Evolutionary conservation across 2,113 vertebrate species (phyloP), one percentile per base, ranked within the genome.

Genomic region (Hypocryptadius cinnamomeus): DNA sequence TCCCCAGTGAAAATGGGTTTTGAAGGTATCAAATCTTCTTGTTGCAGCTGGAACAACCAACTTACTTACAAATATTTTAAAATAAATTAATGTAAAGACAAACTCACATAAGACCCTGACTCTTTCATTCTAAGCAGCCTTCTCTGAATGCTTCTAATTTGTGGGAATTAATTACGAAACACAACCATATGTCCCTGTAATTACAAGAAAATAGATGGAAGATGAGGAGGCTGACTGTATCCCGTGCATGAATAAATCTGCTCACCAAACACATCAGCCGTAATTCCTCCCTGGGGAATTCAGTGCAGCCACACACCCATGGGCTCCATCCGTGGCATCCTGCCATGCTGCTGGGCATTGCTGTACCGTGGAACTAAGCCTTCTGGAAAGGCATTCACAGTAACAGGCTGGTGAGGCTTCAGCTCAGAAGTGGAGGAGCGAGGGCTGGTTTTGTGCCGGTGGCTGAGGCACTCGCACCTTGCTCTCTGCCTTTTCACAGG

Each of bases 111-210:
- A 84, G 33, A 77, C n/a, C 24, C 47, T 51, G 65, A 79, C 71
- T 81, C 64, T 83, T 93, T 87, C 3, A 2, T 88, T 94, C 74
- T 86, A 86, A 95, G 82, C 83, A 94, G 74, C 56, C 74, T 80
- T 53, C 42, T 92, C 86, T 15, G n/a, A 94, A 93, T 2, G 6
- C 65, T 89, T 74, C 30, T 95, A 91, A 95, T 94, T 96, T 92
- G 68, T 85, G 72, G 40, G 93, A 97, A 95, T 95, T 95, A 96
- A 95, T 97, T 96, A 93, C 77, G 88, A 96, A 96, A 88, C 57
- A 72, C 84, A 92, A 73, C 94, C 96, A 93, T 97, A 92, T 96
- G 95, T 95, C 81, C 68, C 81, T 84, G 57, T 96, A 94, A 97
- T 95, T 96, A 90, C 78, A 94, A 84, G 68, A 92, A 96, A 93